Conservation (phyloP, 2,797 vertebrate species). For the Argyrosomus regius region DNA sequence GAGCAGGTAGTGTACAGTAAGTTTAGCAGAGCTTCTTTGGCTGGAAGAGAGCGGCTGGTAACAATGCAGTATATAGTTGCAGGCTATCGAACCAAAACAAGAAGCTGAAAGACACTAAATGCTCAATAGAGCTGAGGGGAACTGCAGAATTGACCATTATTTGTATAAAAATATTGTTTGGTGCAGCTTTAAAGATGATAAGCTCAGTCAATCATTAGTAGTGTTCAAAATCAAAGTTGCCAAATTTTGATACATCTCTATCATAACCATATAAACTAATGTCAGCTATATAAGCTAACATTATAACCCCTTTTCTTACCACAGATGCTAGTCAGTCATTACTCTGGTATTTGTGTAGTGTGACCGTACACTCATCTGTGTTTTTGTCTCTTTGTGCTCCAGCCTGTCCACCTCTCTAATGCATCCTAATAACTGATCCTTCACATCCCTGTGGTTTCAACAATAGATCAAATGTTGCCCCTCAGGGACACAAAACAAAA, state of each 20-base stretch:
- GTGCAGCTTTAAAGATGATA: constrained; percentile 2
- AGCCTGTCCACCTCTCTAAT: not conserved
- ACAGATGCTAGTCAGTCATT: not conserved
- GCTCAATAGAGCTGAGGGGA: not conserved
- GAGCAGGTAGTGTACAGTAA: not conserved
- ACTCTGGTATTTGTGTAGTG: not conserved
- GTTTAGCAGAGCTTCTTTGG: not conserved
- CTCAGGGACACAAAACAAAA: not conserved
- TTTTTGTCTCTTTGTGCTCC: not conserved
- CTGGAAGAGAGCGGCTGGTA: not conserved
- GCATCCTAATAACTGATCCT: not conserved
- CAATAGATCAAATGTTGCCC: not conserved
- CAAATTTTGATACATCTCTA: not conserved
- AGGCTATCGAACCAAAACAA: not conserved
- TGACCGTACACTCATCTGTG: not conserved
- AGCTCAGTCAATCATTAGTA: not conserved
- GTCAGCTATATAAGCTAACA: not conserved
- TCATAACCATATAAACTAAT: not conserved
- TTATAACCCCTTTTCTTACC: no score
- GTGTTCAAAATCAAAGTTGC: not conserved
- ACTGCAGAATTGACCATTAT: not conserved
- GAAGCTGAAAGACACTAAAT: not conserved
- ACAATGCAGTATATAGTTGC: accelerated
- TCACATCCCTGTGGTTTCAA: constrained; percentile 12
- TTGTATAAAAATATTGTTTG: not conserved